These are phyloP conservation scores for Neofelis nebulosa DNA, from an alignment of 2,113 vertebrate genomes.

Conservation along the genomic window DNA sequence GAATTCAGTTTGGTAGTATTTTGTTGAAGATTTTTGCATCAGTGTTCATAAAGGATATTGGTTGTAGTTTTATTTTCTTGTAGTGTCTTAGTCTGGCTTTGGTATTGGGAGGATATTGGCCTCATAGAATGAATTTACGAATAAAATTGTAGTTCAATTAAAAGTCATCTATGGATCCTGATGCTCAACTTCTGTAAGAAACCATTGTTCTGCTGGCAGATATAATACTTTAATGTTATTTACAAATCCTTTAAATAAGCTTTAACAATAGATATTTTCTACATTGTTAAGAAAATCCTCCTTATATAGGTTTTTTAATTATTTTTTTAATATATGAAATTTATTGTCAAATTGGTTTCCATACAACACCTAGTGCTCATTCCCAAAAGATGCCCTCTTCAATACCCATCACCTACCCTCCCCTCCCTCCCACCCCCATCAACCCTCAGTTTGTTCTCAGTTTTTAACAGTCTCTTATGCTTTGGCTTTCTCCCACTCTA, in stretches of 20 bases:
- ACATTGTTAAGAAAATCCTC: background rate
- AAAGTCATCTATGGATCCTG: background rate
- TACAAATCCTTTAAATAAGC: background rate
- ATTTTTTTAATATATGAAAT: too few species aligned
- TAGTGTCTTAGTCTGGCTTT: background rate
- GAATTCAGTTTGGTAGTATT: background rate
- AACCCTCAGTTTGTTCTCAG: too few species aligned
- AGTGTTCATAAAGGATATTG: background rate
- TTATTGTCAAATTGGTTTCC: too few species aligned
- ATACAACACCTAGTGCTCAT: too few species aligned
- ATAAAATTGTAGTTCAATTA: background rate
- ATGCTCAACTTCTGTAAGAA: background rate
- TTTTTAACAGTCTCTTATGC: too few species aligned
- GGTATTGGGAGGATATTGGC: background rate
- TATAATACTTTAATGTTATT: background rate
- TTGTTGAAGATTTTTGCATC: background rate
- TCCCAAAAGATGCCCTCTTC: too few species aligned
- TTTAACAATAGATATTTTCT: background rate
- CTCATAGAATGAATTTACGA: background rate
- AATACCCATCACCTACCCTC: too few species aligned
- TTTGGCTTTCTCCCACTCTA: too few species aligned
- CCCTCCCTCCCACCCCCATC: too few species aligned
- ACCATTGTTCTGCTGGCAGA: background rate
- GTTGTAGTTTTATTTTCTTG: background rate
- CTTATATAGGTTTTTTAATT: background rate